Evolutionary conservation across 2,888 invertebrate genomes (phyloP).

Genomic region (Spodoptera littoralis): DNA sequence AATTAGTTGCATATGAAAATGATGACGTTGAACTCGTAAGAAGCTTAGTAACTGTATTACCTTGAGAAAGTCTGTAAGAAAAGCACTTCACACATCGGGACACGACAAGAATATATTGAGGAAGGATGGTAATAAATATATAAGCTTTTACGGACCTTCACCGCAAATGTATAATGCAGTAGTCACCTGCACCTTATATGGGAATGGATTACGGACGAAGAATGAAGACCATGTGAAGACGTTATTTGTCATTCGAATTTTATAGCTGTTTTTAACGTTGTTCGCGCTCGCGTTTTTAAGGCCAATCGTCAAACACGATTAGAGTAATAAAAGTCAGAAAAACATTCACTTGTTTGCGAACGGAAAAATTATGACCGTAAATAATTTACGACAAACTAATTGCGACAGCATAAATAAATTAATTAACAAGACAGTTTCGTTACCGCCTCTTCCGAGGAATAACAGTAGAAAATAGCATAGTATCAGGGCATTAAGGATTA

Average conservation of each 20-base stretch:
- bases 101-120: constrained; percentile 66
- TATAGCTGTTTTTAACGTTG: constrained; percentile 22
- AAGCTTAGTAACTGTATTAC: constrained; percentile 68
- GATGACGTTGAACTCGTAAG: constrained; percentile 63
- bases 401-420: constrained; percentile 3
- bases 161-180: constrained; percentile 66
- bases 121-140: constrained; percentile 63
- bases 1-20: constrained; percentile 45
- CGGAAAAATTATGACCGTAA: too few species aligned
- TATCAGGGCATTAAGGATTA: constrained; percentile 1
- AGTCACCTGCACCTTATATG: constrained; percentile 47
- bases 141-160: constrained; percentile 59
- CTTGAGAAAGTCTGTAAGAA: constrained; percentile 66
- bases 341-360: too few species aligned
- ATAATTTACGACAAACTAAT: constrained; percentile 6
- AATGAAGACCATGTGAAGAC: constrained; percentile 53
- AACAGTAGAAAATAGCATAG: constrained; percentile 4
- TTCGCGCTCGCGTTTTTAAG: constrained; percentile 28
- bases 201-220: constrained; percentile 45
- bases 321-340: too few species aligned
- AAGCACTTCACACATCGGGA: constrained; percentile 65
- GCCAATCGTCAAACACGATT: constrained; percentile 1
- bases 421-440: constrained; percentile 3
- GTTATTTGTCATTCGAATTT: constrained; percentile 48
- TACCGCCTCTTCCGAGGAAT: constrained; percentile 2